Percentiles rank a stretch among this genome's conserved stretches.
phyloP scores from a whole-genome alignment of 2,113 vertebrate genomes.

The Pachycephala philippinensis region DNA sequence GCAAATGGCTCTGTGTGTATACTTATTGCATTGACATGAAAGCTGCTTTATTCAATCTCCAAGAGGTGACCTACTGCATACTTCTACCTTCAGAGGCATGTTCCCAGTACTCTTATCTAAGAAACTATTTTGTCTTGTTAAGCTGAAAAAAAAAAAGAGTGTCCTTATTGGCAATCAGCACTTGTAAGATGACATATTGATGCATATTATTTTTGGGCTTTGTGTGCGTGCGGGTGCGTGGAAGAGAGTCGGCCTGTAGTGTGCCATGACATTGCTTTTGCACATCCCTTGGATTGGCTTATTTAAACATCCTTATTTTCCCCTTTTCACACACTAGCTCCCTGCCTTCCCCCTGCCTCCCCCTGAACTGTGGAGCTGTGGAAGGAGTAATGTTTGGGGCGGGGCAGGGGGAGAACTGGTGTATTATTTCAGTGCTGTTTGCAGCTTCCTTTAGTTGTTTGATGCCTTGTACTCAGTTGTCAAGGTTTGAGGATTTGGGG shows the following conservation, averaged over 20 bases:
- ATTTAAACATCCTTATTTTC: background rate
- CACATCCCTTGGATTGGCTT: constrained; percentile 62
- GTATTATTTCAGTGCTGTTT: constrained; percentile 6
- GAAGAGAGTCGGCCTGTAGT: constrained; percentile 26
- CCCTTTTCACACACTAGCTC: background rate
- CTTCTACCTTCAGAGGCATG: constrained; percentile 76
- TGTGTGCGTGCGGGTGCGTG: constrained; percentile 13
- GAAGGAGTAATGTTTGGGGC: background rate
- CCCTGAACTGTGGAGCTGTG: background rate
- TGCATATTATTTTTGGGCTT: constrained; percentile 62
- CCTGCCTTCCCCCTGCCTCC: background rate
- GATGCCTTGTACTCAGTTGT: background rate
- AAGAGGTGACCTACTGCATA: constrained; percentile 76
- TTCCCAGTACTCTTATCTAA: constrained; percentile 62
- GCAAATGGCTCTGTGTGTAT: constrained; percentile 85
- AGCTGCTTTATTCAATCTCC: constrained; percentile 88
- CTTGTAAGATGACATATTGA: constrained; percentile 60
- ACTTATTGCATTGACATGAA: constrained; percentile 90
- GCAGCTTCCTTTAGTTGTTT: background rate
- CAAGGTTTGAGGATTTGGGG: background rate
- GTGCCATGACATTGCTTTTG: constrained; percentile 57
- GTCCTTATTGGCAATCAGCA: constrained; percentile 77
- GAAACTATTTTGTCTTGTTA: constrained; percentile 71
- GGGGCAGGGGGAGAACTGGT: background rate
- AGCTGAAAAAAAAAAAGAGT: constrained; percentile 51